Base-by-base conservation (phyloP, 2,113 vertebrate genomes). In the Erythrocebus patas region DNA sequence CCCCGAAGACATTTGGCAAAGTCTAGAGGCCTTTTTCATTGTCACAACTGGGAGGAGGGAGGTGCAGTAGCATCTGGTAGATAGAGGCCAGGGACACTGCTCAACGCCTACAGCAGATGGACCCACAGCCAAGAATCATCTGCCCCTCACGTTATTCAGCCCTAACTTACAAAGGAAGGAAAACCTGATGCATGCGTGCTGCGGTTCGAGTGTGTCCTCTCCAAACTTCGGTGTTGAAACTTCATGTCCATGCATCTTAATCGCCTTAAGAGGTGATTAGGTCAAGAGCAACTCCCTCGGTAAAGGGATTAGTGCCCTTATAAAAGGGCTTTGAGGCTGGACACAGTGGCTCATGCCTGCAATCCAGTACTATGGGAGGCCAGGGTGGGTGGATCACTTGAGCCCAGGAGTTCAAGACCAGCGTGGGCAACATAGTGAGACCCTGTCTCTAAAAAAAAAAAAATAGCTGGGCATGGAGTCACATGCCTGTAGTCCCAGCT, bases 51-150 rank as follows among this genome's bases (percentile, higher is more conserved):
- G 70, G 50, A 25, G 32, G 50, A 40, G 45, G 48, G 40, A 57
- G 8, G 32, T 4, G 59, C 35, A n/a, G 17, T 3, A 9, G 40
- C 8, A 1, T 12, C 87, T n/a, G 27, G 23, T 6, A 45, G 35
- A 27, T 14, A 8, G 72, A 66, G 48, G 6, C 38, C 52, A 2
- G 16, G 9, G 57, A 5, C 8, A 23, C 35, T 22, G 6, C n/a
- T 5, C 9, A 1, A 6, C 6, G 1, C 27, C 59, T 10, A 0
- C 13, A 6, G 38, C 0, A 45, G 50, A 32, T 0, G 1, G 38
- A 8, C n/a, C 20, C 35, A 2, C 59, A n/a, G 2, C 32, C 11
- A n/a, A 78, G 59, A 5, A 16, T 5, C 59, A 27, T 22, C 25
- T 30, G 48, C 50, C 38, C 43, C 1, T 27, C 48, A 3, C 2